Base-by-base conservation (phyloP, 1,140 invertebrate genomes). In the Scaptomyza montana region DNA sequence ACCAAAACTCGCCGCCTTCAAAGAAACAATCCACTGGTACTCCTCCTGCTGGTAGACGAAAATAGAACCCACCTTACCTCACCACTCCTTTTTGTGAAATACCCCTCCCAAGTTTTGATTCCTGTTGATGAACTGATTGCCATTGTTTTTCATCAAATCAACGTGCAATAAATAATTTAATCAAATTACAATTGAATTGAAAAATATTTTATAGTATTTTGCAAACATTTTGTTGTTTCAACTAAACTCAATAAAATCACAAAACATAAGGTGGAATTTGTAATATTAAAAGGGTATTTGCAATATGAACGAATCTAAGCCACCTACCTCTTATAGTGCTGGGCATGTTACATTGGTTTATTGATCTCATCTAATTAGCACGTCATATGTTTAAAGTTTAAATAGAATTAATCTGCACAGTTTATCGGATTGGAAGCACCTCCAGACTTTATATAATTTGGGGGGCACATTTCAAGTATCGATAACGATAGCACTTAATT, bases 261-360 rank as follows among this genome's bases (percentile, higher is more conserved):
- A 43, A 43, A 43, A 43, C 39, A 43, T n/a, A 8, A 56, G 5
- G 13, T 12, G 8, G 9, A n/a, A n/a, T 19, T 2, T 55, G 10
- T 55, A 19, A 21, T 7, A 33, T 33, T 6, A 33, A 33, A 39
- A 47, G 16, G 21, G 16, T 16, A n/a, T 39, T 28, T 4, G 16
- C 6, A 12, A 16, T 13, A 12, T 7, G 1, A n/a, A 6, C 8
- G 36, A 16, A 8, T 4, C 50, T 39, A 12, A 9, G 21, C 8
- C 13, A 74, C 89, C 86, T 62, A 91, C 89, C 89, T 87, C 90
- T 68, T 16, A 91, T 91, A 51, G 90, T 91, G 77, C 90, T 91
- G 45, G 90, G 90, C 90, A 91, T 91, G 84, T 74, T 90, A 84
- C 79, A 65, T 59, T 66, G 46, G 61, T 84, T 89, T 53, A 70